Conservation (phyloP, 2,113 vertebrate genomes). For the Alces alces region DNA sequence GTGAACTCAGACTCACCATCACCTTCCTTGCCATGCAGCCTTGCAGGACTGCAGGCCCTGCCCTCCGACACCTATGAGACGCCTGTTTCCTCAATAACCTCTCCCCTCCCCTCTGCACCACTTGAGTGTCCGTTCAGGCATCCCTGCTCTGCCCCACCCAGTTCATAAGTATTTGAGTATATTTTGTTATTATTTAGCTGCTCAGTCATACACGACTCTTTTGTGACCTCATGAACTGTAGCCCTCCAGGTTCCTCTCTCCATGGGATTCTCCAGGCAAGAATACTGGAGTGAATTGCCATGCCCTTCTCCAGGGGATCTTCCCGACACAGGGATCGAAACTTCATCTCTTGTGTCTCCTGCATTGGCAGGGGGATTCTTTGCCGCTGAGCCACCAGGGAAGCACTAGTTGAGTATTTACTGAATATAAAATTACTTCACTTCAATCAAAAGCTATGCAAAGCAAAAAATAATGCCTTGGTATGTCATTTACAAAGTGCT, state of each 20-base stretch:
- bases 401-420: not conserved
- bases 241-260: not conserved
- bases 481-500: not conserved
- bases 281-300: not conserved
- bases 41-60: too few species aligned
- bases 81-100: not conserved
- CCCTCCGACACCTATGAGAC: rapidly evolving
- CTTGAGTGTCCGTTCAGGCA: not conserved
- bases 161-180: not conserved
- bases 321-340: not conserved
- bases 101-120: not conserved
- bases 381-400: not conserved
- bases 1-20: not conserved
- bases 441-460: not conserved
- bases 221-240: not conserved
- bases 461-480: not conserved
- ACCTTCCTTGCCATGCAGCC: not conserved
- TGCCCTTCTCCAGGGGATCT: not conserved
- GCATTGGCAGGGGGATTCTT: not conserved
- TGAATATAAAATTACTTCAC: not conserved
- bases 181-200: not conserved
- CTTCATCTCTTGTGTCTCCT: not conserved
- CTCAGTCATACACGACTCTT: not conserved
- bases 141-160: not conserved
- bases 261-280: not conserved